Base-by-base conservation (phyloP, 2,113 vertebrate genomes). In the Lepus europaeus region DNA sequence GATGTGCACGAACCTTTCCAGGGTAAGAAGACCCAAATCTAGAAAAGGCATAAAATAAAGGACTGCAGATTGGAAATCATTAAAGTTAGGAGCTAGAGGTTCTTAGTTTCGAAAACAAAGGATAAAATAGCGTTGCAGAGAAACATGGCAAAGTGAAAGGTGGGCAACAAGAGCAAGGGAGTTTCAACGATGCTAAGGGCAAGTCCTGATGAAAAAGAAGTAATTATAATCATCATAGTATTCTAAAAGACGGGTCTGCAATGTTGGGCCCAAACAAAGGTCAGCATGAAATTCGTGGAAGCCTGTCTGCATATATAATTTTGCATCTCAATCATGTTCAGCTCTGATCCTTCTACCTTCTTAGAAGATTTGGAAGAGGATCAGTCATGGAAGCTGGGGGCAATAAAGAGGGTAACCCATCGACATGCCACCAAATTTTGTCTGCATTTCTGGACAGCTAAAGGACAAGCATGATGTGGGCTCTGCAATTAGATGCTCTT, bases 111-210 rank as follows among this genome's bases (percentile, higher is more conserved):
- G 29, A 90, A 88, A 93, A 86, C 19, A 33, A 22, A 85, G 49
- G 49, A 93, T 87, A 53, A 80, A 94, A 89, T 3, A 76, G n/a
- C 31, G 22, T 66, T 82, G 68, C n/a, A 85, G 69, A 81, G 79
- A 92, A 79, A 78, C 22, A 16, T 1, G 19, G 29, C 82, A 81
- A 76, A 87, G 29, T 16, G 33, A 92, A 45, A 70, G 22, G 6
- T 53, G 19, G 36, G 66, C 33, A 87, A 85, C 10, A 59, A 39
- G 16, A 51, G 68, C 2, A 63, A 90, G 73, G 61, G 23, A 66
- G 6, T 88, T 63, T 27, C 23, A 84, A 22, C 7, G 73, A 20
- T 88, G 81, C 33, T 73, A 87, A 79, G n/a, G 80, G 36, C 25
- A 80, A 77, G 23, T 69, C 49, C 63, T 19, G 12, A 45, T 70